Base-by-base conservation (phyloP, 92 coral and sea anemone genomes). In the Porites divaricata region DNA sequence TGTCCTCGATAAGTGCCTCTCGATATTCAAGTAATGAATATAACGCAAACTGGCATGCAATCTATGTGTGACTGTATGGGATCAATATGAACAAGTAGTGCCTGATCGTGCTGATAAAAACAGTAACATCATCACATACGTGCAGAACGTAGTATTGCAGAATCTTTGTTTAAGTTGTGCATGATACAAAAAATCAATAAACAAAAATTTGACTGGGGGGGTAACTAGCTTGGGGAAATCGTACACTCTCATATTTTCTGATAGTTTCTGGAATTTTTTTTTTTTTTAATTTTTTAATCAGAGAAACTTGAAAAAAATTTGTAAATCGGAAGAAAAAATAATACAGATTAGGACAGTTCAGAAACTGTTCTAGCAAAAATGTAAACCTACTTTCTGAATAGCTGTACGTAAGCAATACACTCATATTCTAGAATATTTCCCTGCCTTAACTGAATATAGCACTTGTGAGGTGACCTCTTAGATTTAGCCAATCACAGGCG, bases 401-500 rank as follows among this genome's bases (percentile, higher is more conserved):
- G 59, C 59, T 11, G 1, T 54, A 54, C 58, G 2, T 53, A 0
- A 74, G 24, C 21, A 54, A 26, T 35, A 63, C n/a, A 63, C 63
- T 19, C 9, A 19, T 41, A 11, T 50, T 50, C 51, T 25, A 24
- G 13, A 68, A 20, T 52, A 70, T 78, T 78, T 67, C 59, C 16
- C 23, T 9, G 67, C 58, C 19, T 75, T 75, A 51, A 57, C 25
- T 75, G 67, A 57, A 24, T 9, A 15, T 41, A 53, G 35, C 56
- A 20, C 59, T 11, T 12, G 4, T 57, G 21, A 11, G 20, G 5
- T 82, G 70, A 63, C 79, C 79, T 70, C 63, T 63, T 16, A 72
- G 14, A 16, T 17, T 8, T 4, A 72, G 26, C 86, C 86, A 82
- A 82, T 82, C 86, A 72, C 26, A 73, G 20, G 68, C 13, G 51